Evolutionary conservation across 2,113 vertebrate genomes (phyloP).

Genomic region (Polypterus bichir): DNA sequence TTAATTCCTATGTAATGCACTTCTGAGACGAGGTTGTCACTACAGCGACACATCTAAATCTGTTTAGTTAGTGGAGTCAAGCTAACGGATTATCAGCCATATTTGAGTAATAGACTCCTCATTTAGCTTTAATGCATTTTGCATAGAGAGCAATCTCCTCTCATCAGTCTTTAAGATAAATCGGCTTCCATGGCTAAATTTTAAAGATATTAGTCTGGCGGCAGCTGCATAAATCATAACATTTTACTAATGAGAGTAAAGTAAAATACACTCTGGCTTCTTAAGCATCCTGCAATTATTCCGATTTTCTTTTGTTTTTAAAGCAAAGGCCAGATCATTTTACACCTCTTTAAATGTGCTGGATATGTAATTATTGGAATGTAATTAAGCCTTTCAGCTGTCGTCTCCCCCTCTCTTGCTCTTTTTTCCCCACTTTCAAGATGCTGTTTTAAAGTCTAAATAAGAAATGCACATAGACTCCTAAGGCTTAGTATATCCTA

Average conservation of each 20-base stretch:
- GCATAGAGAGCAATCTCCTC: constrained; percentile 85
- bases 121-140: constrained; percentile 94
- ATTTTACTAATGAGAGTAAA: constrained; percentile 76
- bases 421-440: constrained; percentile 13
- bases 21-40: constrained; percentile 29
- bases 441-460: constrained; percentile 5
- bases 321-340: constrained; percentile 10
- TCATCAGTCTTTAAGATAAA: constrained; percentile 96
- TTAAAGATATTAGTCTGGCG: constrained; percentile 77
- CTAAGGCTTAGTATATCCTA: too few relatives aligned
- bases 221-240: constrained; percentile 87
- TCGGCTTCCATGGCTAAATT: constrained; percentile 73
- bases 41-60: constrained; percentile 58
- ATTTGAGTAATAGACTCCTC: constrained; percentile 96
- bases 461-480: neutral
- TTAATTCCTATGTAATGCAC: constrained; percentile 51
- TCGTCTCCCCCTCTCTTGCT: constrained; percentile 15
- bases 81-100: constrained; percentile 79
- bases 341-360: neutral
- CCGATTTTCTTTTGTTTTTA: constrained; percentile 20
- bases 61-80: constrained; percentile 77
- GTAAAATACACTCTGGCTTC: constrained; percentile 64
- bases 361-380: neutral
- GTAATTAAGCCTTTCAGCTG: neutral
- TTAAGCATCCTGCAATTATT: constrained; percentile 6